Base-by-base conservation (phyloP, 2,888 invertebrate genomes). In the Copidosoma aretas region DNA sequence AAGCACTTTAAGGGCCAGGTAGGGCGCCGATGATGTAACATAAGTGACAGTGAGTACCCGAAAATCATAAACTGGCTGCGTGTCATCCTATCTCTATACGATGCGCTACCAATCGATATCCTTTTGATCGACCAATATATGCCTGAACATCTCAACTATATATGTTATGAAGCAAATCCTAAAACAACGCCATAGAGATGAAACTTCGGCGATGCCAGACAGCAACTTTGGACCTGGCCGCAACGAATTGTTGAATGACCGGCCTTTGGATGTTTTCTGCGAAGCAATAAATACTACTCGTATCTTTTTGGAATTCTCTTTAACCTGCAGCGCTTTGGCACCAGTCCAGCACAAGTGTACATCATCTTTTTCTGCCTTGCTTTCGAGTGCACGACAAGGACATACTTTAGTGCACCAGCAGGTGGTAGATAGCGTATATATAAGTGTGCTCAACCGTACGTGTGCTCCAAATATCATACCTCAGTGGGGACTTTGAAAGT, bases 271-370 rank as follows among this genome's bases (percentile, higher is more conserved):
- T n/a, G 41, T 17, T 22, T 62, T 62, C 32, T 32, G 62, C 4
- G 62, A 62, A 21, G 19, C 62, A 22, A 53, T 32, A 41, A 62
- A 62, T 4, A 62, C 62, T n/a, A 62, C 62, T 19, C 62, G 49
- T 1, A 60, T 10, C 19, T 62, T 62, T 62, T 10, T 22, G 3
- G 8, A 32, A n/a, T 22, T 43, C 8, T n/a, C 41, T 15, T 32
- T 19, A 2, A n/a, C n/a, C n/a, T n/a, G n/a, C n/a, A n/a, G n/a
- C n/a, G n/a, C n/a, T n/a, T n/a, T n/a, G n/a, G n/a, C n/a, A n/a
- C n/a, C n/a, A n/a, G n/a, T n/a, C n/a, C n/a, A n/a, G n/a, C n/a
- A n/a, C n/a, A n/a, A n/a, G n/a, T n/a, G n/a, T n/a, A n/a, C n/a
- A n/a, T n/a, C n/a, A n/a, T n/a, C n/a, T n/a, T n/a, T n/a, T n/a